Base-by-base conservation (phyloP, 2,113 vertebrate genomes). In the Phrynosoma platyrhinos region DNA sequence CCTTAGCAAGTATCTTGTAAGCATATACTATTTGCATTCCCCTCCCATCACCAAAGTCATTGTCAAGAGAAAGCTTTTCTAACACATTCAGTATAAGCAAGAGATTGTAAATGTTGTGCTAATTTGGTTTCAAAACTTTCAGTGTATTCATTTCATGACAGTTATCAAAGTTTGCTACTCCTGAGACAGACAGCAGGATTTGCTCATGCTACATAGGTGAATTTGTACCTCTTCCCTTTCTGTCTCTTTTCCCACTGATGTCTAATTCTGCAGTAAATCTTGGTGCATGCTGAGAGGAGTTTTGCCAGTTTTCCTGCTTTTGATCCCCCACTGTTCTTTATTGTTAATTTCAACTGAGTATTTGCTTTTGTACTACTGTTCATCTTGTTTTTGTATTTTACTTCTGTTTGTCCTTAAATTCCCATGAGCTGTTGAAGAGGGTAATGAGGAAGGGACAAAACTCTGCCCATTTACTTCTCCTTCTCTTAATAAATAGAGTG, bases 401-500 rank as follows among this genome's bases (percentile, higher is more conserved):
- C 58, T 40, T 79, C 90, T 79, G 79, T 3, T 1, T 2, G 9
- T 68, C n/a, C 21, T 3, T 78, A 90, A 58, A 47, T 81, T 92
- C 72, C 62, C 74, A 72, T 80, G 88, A 6, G 0, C 27, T 55
- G 9, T n/a, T 53, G 5, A 89, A 74, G 4, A 7, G 10, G 3
- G 71, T 64, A 62, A 74, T 88, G 40, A 66, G 58, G 47, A 84
- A 82, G 13, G 42, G 78, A 92, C 55, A 53, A 52, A 68, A 86
- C 71, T n/a, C 12, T 84, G 18, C 89, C 6, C 23, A 89, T 87
- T 74, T 0, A 8, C 68, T 79, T 95, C 82, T 25, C 9, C 1
- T 89, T 94, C 75, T 94, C 68, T 79, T 88, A 93, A 92, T 16
- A 82, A 88, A 93, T 69, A 30, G n/a, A 62, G 20, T 23, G 66